Evolutionary conservation across 2,113 vertebrate genomes (phyloP).

Genomic region (human): GRCh38 chr13:21118001-21118500

Average conservation of each 20-base stretch:
- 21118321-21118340: neutral
- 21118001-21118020: slow-evolving; percentile 72
- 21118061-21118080: slow-evolving; percentile 76
- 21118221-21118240: neutral
- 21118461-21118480: neutral
- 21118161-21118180: neutral
- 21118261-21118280: neutral
- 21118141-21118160: fast-evolving
- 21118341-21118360: neutral
- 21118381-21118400: neutral
- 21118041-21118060: slow-evolving; percentile 69
- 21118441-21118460: neutral
- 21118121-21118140: neutral
- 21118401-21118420: neutral
- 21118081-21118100: slow-evolving; percentile 77
- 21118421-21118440: neutral
- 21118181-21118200: neutral
- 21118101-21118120: slow-evolving; percentile 68
- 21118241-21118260: neutral
- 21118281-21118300: neutral
- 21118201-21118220: neutral
- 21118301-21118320: neutral
- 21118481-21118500: neutral
- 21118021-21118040: slow-evolving; percentile 78
- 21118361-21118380: neutral